Percentiles rank a stretch among this genome's conserved stretches.
Evolutionary conservation across 2,888 invertebrate species (phyloP).

Genomic region (Elegia similella): DNA sequence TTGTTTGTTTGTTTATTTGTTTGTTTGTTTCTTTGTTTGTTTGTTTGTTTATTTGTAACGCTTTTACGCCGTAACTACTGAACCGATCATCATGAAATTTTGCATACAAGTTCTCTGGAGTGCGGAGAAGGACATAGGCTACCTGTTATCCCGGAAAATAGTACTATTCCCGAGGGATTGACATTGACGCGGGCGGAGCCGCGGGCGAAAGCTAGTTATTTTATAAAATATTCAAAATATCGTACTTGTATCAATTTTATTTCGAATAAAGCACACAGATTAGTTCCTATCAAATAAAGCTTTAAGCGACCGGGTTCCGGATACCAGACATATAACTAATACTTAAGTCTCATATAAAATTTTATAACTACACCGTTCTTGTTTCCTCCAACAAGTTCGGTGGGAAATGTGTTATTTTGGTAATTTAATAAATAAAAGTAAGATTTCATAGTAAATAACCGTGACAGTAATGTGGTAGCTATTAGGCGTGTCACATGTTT

Average conservation of each 20-base stretch:
- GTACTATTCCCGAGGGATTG: too few relatives aligned
- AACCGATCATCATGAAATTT: too few relatives aligned
- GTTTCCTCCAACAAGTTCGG: background rate
- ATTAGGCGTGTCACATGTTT: background rate
- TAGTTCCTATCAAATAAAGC: background rate
- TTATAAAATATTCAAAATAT: too few relatives aligned
- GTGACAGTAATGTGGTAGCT: background rate
- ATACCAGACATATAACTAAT: background rate
- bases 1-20: too few relatives aligned
- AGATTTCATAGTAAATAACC: constrained; percentile 12
- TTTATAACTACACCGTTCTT: constrained; percentile 1
- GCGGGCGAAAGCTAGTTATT: too few relatives aligned
- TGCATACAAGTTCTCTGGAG: too few relatives aligned
- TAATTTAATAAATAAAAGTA: constrained; percentile 7
- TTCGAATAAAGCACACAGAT: background rate
- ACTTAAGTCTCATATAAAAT: constrained; percentile 11
- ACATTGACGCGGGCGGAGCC: too few relatives aligned
- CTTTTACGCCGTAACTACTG: too few relatives aligned
- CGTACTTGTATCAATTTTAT: background rate
- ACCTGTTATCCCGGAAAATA: too few relatives aligned
- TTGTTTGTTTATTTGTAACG: too few relatives aligned
- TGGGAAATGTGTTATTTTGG: constrained; percentile 9
- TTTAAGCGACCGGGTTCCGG: background rate
- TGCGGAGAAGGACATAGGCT: too few relatives aligned
- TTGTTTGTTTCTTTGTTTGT: too few relatives aligned